Evolutionary conservation across 1,140 invertebrate genomes (phyloP).

Genomic region (Scylla paramamosain): DNA sequence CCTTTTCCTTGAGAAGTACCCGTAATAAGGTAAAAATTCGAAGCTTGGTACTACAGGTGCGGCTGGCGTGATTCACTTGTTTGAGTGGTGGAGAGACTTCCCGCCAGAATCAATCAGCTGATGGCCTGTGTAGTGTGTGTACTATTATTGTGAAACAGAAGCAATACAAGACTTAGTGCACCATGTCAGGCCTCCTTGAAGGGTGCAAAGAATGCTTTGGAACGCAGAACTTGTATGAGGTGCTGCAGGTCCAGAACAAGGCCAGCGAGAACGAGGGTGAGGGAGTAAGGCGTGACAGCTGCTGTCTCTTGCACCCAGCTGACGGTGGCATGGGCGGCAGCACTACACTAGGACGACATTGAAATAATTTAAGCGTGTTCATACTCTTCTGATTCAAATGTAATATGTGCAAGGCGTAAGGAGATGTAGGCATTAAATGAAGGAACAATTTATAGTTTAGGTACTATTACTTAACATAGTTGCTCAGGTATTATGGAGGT

Average conservation of each 20-base stretch:
- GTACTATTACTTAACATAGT: too few relatives aligned
- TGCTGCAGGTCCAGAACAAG: background rate
- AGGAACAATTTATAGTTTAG: too few relatives aligned
- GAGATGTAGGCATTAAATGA: too few relatives aligned
- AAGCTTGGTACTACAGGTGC: too few relatives aligned
- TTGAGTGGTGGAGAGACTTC: background rate
- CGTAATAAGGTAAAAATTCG: too few relatives aligned
- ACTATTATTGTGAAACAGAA: background rate
- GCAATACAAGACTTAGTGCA: background rate
- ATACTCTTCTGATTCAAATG: too few relatives aligned
- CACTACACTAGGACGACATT: background rate
- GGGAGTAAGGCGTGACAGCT: conserved; percentile 10
- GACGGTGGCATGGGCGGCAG: background rate
- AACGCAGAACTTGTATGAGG: conserved; percentile 43
- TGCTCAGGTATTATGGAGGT: too few relatives aligned
- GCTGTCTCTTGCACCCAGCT: background rate
- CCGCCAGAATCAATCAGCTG: conserved; percentile 18
- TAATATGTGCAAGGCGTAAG: too few relatives aligned
- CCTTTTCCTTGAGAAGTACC: too few relatives aligned
- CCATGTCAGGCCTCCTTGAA: conserved; percentile 54
- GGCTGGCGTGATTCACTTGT: too few relatives aligned
- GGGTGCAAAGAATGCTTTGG: conserved; percentile 53
- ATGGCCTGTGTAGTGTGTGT: background rate
- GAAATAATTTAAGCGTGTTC: background rate
- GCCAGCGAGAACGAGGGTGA: conserved; percentile 56